Evolutionary conservation across 2,888 invertebrate species (phyloP).

Genomic region (Drosophila testacea): DNA sequence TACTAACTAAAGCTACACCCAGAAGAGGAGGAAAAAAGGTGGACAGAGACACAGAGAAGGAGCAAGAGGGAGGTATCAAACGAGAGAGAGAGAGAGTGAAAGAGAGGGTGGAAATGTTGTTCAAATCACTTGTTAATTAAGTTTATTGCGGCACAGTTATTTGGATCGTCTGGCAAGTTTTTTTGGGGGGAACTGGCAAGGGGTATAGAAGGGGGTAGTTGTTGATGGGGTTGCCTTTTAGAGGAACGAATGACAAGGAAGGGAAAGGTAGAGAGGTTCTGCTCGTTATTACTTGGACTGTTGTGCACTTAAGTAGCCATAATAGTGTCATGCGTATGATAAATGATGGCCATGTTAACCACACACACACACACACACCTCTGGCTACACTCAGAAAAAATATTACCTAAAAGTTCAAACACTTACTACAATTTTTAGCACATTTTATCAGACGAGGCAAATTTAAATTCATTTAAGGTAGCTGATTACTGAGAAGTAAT

Average conservation of each 20-base stretch:
- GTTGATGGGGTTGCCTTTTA: slow-evolving; percentile 8
- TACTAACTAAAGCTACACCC: slow-evolving; percentile 11
- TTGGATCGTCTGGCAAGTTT: slow-evolving; percentile 37
- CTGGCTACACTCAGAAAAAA: too few relatives aligned
- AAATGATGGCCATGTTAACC: slow-evolving; percentile 63
- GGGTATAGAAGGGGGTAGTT: neutral
- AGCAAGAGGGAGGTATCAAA: neutral
- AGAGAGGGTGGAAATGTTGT: slow-evolving; percentile 28
- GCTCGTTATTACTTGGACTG: slow-evolving; percentile 60
- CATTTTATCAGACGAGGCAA: too few relatives aligned
- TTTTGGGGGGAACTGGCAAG: neutral
- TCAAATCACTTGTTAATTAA: slow-evolving; percentile 69
- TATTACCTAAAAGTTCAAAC: too few relatives aligned
- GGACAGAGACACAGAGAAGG: neutral
- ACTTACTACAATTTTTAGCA: too few relatives aligned
- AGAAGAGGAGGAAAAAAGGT: neutral
- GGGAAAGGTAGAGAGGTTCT: slow-evolving; percentile 1
- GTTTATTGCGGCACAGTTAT: slow-evolving; percentile 61
- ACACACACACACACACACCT: slow-evolving; percentile 16
- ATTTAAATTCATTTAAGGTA: too few relatives aligned
- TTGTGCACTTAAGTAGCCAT: slow-evolving; percentile 69
- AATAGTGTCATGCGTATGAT: slow-evolving; percentile 69
- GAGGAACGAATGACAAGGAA: neutral
- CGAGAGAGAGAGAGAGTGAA: neutral
- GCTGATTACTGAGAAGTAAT: too few relatives aligned